Percentiles rank a stretch among this genome's conserved stretches.
Conservation (phyloP, 37 sponge, comb jelly and placozoan genomes). For the Tethya wilhelma region DNA sequence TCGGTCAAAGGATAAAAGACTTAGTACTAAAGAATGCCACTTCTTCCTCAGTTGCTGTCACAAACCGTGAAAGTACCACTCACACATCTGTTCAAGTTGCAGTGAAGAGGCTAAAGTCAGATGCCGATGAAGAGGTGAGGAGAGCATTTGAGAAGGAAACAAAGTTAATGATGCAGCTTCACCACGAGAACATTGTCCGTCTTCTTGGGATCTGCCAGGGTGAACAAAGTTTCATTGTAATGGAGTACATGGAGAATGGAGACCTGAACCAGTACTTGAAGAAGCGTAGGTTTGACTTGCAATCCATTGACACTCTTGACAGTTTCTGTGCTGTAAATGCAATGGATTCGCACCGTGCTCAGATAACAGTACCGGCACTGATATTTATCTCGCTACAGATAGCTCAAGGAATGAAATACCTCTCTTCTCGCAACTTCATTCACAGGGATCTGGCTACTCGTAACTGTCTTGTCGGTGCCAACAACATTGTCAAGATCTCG, state of each 20-base stretch:
- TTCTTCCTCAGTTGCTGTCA: too few species aligned
- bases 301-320: neutral
- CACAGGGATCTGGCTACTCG: conserved; percentile 87
- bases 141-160: conserved; percentile 79
- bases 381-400: conserved; percentile 75
- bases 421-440: conserved; percentile 71
- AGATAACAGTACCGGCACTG: conserved; percentile 29
- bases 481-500: conserved; percentile 77
- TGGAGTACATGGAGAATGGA: conserved; percentile 95
- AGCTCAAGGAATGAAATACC: conserved; percentile 84
- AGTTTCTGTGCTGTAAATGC: neutral
- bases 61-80: neutral
- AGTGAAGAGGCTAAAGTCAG: conserved; percentile 67
- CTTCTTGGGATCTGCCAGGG: conserved; percentile 64
- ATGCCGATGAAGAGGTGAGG: conserved; percentile 14
- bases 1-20: conserved; percentile 52
- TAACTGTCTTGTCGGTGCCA: conserved; percentile 85
- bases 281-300: conserved; percentile 28
- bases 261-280: conserved; percentile 84
- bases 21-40: conserved; percentile 29
- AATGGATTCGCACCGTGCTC: neutral
- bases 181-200: conserved; percentile 65
- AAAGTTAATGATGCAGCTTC: conserved; percentile 78
- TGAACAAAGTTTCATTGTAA: conserved; percentile 65
- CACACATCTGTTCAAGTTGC: conserved; percentile 54